Base-by-base conservation (phyloP, 2,888 invertebrate genomes). In the Smittia sp. region DNA sequence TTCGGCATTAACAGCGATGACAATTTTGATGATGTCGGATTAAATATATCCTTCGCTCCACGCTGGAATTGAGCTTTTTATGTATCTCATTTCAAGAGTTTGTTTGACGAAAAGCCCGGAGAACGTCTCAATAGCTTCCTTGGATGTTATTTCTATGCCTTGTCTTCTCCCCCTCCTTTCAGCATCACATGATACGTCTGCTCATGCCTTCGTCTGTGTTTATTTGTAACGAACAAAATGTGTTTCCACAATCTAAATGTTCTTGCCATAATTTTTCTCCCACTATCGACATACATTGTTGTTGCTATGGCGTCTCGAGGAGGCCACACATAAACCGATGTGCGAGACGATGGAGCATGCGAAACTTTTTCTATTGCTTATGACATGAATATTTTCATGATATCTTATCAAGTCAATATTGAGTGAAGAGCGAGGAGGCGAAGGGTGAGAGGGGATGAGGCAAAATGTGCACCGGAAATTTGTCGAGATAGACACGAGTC, bases 361-460 rank as follows among this genome's bases (percentile, higher is more conserved):
- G n/a, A 46, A 27, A n/a, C 22, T 67, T 38, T 32, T 67, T 67
- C 9, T 52, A 68, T 68, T 68, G 68, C 68, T 68, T 68, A 68
- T 68, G 68, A 68, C 68, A 68, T 68, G 68, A 68, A 68, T 68
- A 68, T 68, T 68, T 68, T 68, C n/a, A 46, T 46, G 46, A 41
- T 68, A 46, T 68, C 68, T 68, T 67, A 67, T 67, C 66, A 67
- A 39, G 27, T 39, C 32, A 32, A 32, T 32, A 32, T 32, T 32
- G 32, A 32, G 32, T 32, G 32, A 9, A 32, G 32, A 32, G 32
- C 9, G 32, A 6, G 32, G 32, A 32, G 32, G 9, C 4, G 32
- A n/a, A n/a, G n/a, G n/a, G n/a, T n/a, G n/a, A n/a, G n/a, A n/a
- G n/a, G n/a, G n/a, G n/a, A n/a, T n/a, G n/a, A n/a, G n/a, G n/a